Evolutionary conservation across 2,113 vertebrate genomes (phyloP).

Genomic region (Paraplagusia blochii): DNA sequence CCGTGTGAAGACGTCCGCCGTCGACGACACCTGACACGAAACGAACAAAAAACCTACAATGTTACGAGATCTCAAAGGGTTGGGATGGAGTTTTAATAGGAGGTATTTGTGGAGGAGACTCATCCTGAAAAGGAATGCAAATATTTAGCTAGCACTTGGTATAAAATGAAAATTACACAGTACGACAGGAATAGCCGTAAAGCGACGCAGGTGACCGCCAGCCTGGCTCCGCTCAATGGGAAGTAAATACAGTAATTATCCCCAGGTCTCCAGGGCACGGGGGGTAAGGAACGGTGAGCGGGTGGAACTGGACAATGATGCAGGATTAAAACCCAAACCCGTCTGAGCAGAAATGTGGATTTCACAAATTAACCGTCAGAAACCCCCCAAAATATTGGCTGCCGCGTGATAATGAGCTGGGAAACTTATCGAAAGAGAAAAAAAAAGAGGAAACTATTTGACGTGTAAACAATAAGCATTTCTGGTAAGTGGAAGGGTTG

Average conservation of each 20-base stretch:
- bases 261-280: slow-evolving; percentile 38
- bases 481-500: slow-evolving; percentile 1
- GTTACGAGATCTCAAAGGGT: slow-evolving; percentile 38
- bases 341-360: slow-evolving; percentile 13
- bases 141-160: slow-evolving; percentile 64
- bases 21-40: slow-evolving; percentile 54
- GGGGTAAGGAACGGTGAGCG: slow-evolving; percentile 14
- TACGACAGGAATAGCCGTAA: slow-evolving; percentile 61
- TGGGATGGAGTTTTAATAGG: slow-evolving; percentile 42
- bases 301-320: slow-evolving; percentile 41
- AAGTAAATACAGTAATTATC: slow-evolving; percentile 69
- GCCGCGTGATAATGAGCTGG: slow-evolving; percentile 46
- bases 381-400: slow-evolving; percentile 58
- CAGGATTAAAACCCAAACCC: slow-evolving; percentile 37
- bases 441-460: slow-evolving; percentile 46
- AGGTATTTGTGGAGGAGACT: slow-evolving; percentile 35
- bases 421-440: slow-evolving; percentile 43
- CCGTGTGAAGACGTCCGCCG: slow-evolving; percentile 35
- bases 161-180: slow-evolving; percentile 69
- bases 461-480: slow-evolving; percentile 20
- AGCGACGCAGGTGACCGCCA: slow-evolving; percentile 71
- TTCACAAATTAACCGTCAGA: slow-evolving; percentile 37
- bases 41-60: slow-evolving; percentile 13
- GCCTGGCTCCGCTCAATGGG: slow-evolving; percentile 52
- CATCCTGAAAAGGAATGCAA: slow-evolving; percentile 62